Base-by-base conservation (phyloP, 2,888 invertebrate genomes). In the Rhingia rostrata region DNA sequence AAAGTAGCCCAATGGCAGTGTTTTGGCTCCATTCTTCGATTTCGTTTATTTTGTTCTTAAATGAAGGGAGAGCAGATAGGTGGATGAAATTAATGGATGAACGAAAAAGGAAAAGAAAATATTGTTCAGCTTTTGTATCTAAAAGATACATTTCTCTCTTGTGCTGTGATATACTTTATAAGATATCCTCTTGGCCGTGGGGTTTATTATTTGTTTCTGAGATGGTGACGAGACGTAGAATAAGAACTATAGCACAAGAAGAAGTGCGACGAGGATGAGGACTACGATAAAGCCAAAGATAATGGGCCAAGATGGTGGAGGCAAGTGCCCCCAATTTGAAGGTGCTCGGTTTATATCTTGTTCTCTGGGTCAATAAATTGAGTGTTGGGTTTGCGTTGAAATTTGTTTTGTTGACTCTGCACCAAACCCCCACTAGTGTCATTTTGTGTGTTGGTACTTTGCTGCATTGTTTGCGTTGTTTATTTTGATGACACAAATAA, bases 341-440 rank as follows among this genome's bases (percentile, higher is more conserved):
- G 77, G 77, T 70, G 77, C 53, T 63, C 33, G 9, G 37, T 61
- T 51, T 51, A 74, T 66, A 58, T 66, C 49, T 43, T 45, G 41
- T 41, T 41, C 69, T 49, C 54, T 53, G 56, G 77, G 77, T 78
- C 77, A 78, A 63, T 78, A 78, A 78, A 78, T 78, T 63, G 75
- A 49, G 56, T 49, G 56, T 47, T 70, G 77, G 56, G 35, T 63
- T 61, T 58, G 53, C 43, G 60, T 35, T 56, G 14, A 53, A n/a
- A 54, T 66, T 66, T 58, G 32, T 47, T 35, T 45, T 70, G 58
- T 64, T 67, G 45, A 54, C 22, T 67, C 7, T 67, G 35, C 12
- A 5, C 0, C n/a, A 0, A 22, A n/a, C 14, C 33, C 0, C 47
- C 14, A 47, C 35, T 45, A 30, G 10, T 45, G 4, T 22, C 47